These are phyloP conservation scores for Cyclura pinguis DNA, from an alignment of 2,797 vertebrate genomes.

Conservation along the genomic window DNA sequence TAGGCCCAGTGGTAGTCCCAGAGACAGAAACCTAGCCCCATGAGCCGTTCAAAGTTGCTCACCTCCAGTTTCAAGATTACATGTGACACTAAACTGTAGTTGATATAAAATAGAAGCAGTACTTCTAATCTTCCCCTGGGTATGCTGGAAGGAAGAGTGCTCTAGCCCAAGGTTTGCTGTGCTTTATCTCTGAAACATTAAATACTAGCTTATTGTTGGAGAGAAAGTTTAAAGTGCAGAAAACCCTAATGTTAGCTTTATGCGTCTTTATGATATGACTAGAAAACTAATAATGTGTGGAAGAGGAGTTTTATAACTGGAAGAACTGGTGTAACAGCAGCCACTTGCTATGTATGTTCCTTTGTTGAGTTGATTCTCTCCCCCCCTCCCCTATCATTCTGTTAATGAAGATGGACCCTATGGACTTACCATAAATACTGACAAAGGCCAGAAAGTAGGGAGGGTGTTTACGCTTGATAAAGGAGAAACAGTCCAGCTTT, in stretches of 20 bases:
- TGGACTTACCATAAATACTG: conserved; percentile 91
- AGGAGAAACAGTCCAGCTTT: conserved; percentile 89
- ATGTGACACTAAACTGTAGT: background rate
- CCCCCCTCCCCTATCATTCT: background rate
- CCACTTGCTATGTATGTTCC: conserved; percentile 9
- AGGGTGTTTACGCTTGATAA: conserved; percentile 92
- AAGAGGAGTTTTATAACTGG: conserved; percentile 23
- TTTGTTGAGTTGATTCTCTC: background rate
- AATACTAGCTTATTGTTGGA: background rate
- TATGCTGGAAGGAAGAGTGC: background rate
- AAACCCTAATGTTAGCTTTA: background rate
- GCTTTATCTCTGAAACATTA: background rate
- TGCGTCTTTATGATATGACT: background rate
- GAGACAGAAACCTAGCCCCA: too few relatives aligned
- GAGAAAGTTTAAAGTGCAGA: background rate
- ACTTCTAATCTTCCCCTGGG: background rate
- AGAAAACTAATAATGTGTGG: background rate
- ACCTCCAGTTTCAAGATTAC: background rate
- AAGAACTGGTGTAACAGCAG: conserved; percentile 11
- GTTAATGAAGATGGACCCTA: conserved; percentile 92
- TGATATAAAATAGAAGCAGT: background rate
- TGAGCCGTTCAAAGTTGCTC: too few relatives aligned
- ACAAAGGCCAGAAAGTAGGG: conserved; percentile 87
- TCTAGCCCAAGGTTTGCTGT: background rate
- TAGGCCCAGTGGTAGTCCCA: too few relatives aligned